phyloP scores from a whole-genome alignment of 2,888 invertebrate genomes.

The Caenorhabditis zanzibari region DNA sequence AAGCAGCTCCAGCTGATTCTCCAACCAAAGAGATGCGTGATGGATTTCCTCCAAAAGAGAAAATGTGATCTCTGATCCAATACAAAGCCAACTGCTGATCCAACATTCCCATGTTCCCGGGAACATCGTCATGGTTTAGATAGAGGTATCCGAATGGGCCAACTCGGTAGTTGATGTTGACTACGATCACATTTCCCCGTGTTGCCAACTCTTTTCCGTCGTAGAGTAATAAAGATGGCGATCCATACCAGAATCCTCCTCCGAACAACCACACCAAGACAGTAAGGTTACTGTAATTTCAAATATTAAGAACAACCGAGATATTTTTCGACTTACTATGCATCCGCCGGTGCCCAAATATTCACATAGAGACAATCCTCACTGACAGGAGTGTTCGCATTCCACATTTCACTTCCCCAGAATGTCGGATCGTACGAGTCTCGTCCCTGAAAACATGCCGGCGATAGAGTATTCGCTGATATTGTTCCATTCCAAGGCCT shows the following conservation, averaged over 20 bases:
- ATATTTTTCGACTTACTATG: constrained; percentile 59
- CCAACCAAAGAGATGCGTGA: constrained; percentile 92
- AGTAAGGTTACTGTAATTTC: constrained; percentile 77
- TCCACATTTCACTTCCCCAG: constrained; percentile 93
- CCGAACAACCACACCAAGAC: constrained; percentile 84
- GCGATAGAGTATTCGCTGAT: constrained; percentile 69
- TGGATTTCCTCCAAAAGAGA: constrained; percentile 93
- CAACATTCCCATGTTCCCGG: constrained; percentile 94
- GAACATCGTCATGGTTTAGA: constrained; percentile 89
- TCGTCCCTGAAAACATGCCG: constrained; percentile 79
- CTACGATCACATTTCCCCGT: constrained; percentile 93
- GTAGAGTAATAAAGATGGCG: constrained; percentile 84
- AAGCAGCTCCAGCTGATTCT: constrained; percentile 95
- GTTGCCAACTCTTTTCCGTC: constrained; percentile 87
- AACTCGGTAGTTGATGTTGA: constrained; percentile 88
- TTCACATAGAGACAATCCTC: constrained; percentile 97
- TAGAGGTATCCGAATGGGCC: constrained; percentile 96
- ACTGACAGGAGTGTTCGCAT: constrained; percentile 92
- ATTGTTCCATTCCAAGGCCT: constrained; percentile 77
- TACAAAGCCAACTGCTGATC: constrained; percentile 95
- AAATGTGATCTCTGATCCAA: constrained; percentile 95
- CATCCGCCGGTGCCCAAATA: constrained; percentile 89
- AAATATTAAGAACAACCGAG: neutral
- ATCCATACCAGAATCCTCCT: constrained; percentile 84
- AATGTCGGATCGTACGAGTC: constrained; percentile 78